These are phyloP conservation scores for Gambusia affinis DNA, from an alignment of 2,113 vertebrate genomes.

Conservation along the genomic window DNA sequence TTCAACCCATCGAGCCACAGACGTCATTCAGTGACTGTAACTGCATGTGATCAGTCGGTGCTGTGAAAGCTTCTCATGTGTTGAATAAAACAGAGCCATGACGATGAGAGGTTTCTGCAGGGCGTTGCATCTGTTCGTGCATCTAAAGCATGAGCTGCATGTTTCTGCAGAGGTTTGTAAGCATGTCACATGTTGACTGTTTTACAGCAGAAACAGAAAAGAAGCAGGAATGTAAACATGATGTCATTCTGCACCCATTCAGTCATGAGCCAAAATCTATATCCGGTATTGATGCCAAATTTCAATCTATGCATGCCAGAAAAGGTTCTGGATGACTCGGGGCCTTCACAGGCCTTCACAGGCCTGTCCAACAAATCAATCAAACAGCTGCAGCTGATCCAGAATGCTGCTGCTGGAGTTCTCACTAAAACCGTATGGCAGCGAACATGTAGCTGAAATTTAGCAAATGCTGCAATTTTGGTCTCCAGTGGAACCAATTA, in stretches of 20 bases:
- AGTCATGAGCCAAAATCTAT: neutral
- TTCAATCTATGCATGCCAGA: neutral
- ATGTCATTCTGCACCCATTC: no score
- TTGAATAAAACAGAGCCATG: conserved; percentile 5
- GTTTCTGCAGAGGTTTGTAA: conserved; percentile 15
- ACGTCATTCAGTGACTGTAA: conserved; percentile 19
- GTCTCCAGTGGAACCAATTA: no score
- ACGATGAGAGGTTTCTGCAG: conserved; percentile 7
- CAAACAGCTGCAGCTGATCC: no score
- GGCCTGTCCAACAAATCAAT: no score
- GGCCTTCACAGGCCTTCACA: no score
- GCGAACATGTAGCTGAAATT: no score
- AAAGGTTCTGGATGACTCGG: neutral
- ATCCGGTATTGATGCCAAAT: neutral
- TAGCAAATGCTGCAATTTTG: no score
- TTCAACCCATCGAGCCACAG: conserved; percentile 19
- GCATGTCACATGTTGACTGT: conserved; percentile 15
- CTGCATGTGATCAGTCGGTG: conserved; percentile 22
- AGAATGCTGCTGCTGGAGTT: no score
- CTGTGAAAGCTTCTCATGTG: conserved; percentile 14
- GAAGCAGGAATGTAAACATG: no score
- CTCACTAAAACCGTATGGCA: no score
- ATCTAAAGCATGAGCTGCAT: conserved; percentile 1
- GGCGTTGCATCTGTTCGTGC: neutral
- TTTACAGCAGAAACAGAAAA: no score